phyloP scores from a whole-genome alignment of 2,797 vertebrate species.

The Pempheris klunzingeri region DNA sequence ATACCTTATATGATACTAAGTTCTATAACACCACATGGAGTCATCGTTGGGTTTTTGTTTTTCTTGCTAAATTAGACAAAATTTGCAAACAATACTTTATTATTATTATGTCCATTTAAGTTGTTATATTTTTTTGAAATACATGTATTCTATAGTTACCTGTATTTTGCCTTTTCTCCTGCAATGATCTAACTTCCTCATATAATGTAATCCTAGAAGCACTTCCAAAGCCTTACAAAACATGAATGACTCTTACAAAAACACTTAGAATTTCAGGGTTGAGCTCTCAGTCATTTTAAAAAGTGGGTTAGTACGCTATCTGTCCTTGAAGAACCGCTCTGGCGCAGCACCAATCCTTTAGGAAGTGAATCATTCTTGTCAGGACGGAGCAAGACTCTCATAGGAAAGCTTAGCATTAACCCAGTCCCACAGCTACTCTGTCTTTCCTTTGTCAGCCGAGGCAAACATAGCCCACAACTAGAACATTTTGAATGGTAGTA shows the following conservation, averaged over 20 bases:
- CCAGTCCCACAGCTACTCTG: slow-evolving; percentile 60
- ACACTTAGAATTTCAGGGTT: slow-evolving; percentile 52
- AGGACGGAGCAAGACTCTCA: slow-evolving; percentile 63
- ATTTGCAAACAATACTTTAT: background rate
- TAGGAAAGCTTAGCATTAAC: slow-evolving; percentile 70
- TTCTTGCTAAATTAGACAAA: background rate
- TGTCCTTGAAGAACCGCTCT: slow-evolving; percentile 78
- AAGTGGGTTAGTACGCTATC: slow-evolving; percentile 67
- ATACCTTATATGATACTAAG: background rate
- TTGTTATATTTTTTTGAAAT: background rate
- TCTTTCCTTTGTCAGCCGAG: slow-evolving; percentile 63
- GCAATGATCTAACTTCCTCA: slow-evolving; percentile 19
- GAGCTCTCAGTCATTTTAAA: slow-evolving; percentile 60
- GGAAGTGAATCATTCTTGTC: slow-evolving; percentile 74
- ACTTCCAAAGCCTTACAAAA: slow-evolving; percentile 46
- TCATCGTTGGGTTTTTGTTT: background rate
- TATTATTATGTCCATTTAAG: background rate
- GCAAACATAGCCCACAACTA: slow-evolving; percentile 59
- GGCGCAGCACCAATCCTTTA: slow-evolving; percentile 72
- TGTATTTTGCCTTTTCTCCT: slow-evolving; percentile 17
- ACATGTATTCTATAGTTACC: background rate
- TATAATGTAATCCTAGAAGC: slow-evolving; percentile 40
- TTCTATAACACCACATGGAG: background rate
- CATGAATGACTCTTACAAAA: slow-evolving; percentile 50
- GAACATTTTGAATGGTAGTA: slow-evolving; percentile 52